Evolutionary conservation across 23 tunicate species (phyloP), one percentile per base, ranked within the genome.

Genomic region (Trididemnum nubilum): DNA sequence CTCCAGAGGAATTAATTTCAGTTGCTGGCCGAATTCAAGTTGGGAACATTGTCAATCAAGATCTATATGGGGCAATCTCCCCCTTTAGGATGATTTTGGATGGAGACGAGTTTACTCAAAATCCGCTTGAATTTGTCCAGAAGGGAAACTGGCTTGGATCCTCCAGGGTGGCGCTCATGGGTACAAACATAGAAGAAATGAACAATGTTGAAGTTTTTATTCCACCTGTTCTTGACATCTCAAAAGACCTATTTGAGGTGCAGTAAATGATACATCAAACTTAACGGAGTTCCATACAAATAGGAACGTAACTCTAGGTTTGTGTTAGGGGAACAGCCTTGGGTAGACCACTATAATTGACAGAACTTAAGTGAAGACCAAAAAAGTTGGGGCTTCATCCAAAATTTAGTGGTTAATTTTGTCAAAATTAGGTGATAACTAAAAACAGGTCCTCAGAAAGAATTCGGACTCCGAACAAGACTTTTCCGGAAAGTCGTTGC

Each of bases 11-110:
- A 44, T 44, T 44, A 15, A 15, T 15, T 7, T 44, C 54, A 7
- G 9, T 44, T 30, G 38, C 38, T 33, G 12, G 2, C 33, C 74
- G 74, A 32, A 12, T 67, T 9, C 37, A 33, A 33, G 74, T 24
- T 33, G 38, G 33, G 33, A 67, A 33, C 38, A 32, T 67, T 3
- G 12, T 33, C 7, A 67, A 67, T 32, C 7, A 15, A 3, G 74
- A 88, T 27, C 24, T 82, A 12, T 51, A 59, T 36, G 65, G 49
- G n/a, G 52, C 39, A 15, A 51, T 83, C 0, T 87, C 82, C 44
- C 93, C 93, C 0, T 88, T 66, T 33, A 65, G 93, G 0, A 69
- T 87, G 2, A 38, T 88, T 18, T n/a, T 88, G 35, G 93, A 88
- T 36, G 93, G 87, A n/a, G 58, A 0, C 2, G 93, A 88, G 58